Evolutionary conservation across 2,113 vertebrate species (phyloP), one percentile per base, ranked within the genome.

Genomic region (Anseranas semipalmata): DNA sequence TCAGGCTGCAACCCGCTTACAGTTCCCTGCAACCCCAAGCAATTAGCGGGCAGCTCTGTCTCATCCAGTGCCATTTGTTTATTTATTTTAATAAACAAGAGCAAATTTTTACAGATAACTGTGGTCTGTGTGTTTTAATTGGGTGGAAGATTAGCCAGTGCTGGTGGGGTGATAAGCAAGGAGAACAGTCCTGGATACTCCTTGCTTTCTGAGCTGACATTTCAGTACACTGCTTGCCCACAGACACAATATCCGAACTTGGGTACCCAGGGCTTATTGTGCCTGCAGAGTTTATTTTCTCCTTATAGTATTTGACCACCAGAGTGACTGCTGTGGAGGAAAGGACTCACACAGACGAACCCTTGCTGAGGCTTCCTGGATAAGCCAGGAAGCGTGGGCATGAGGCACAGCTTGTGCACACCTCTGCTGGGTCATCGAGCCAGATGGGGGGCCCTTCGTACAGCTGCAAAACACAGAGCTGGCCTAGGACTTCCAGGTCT

Each of bases 351-450:
- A 63, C 50, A 55, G 58, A 48, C 37, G 66, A 91, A 16, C 15
- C 28, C 28, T 56, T 52, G 11, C 78, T 39, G 72, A 71, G 35
- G 13, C 24, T 84, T 39, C 15, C 22, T 32, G 50, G 52, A 20
- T 46, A 50, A 71, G n/a, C 5, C 0, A 4, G 62, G 30, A 48
- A 74, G 33, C 2, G 1, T 3, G 30, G 35, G 10, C 8, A 7
- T 3, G 3, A 0, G 1, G 27, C 20, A 35, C 41, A 6, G 4
- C 46, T 56, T 1, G 1, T 52, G 19, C 20, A 25, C 41, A 8
- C 7, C 59, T 71, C 10, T 45, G 12, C 37, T 7, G n/a, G 37
- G 10, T 14, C 45, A 16, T 7, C 0, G 3, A 30, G 17, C 50
- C 28, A 2, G 58, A 6, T 2, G 35, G 3, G 20, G 20, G 19